Conservation (phyloP, 2,113 vertebrate genomes). For the Oreochromis niloticus region DNA sequence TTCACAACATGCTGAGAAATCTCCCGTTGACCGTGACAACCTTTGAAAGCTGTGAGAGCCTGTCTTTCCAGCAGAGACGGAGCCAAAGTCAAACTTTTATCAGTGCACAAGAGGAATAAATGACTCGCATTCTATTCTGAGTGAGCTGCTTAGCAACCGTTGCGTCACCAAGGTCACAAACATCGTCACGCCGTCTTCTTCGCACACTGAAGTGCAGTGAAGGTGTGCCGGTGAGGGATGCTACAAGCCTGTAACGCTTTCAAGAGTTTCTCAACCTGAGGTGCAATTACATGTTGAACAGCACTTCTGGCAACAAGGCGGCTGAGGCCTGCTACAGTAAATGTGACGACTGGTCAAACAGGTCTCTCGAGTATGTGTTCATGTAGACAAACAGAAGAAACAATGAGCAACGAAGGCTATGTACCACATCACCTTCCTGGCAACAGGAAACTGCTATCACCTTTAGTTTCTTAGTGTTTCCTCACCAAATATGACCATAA, state of each 20-base stretch:
- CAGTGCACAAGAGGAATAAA: not conserved
- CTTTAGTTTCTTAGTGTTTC: not conserved
- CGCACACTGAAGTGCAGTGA: not conserved
- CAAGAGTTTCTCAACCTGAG: not conserved
- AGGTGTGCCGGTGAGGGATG: not conserved
- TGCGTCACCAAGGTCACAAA: constrained; percentile 46
- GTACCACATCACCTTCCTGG: not conserved
- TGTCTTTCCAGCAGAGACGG: not conserved
- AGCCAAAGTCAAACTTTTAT: constrained; percentile 41
- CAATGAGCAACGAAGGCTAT: not conserved
- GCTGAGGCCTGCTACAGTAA: not conserved
- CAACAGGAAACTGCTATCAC: not conserved
- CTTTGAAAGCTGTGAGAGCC: not conserved
- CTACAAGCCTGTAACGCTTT: not conserved
- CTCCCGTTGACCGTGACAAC: not conserved
- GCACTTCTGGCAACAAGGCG: not conserved
- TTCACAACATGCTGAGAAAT: not conserved
- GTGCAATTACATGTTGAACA: not conserved
- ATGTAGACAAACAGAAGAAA: not conserved
- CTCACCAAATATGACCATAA: not conserved
- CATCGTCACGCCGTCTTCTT: not conserved
- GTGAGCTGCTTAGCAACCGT: constrained; percentile 52
- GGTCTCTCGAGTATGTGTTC: not conserved
- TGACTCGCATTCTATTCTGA: constrained; percentile 45
- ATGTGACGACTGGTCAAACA: constrained; percentile 38